Evolutionary conservation across 2,797 vertebrate species (phyloP), one percentile per base, ranked within the genome.

Genomic region (Hirundo rustica): DNA sequence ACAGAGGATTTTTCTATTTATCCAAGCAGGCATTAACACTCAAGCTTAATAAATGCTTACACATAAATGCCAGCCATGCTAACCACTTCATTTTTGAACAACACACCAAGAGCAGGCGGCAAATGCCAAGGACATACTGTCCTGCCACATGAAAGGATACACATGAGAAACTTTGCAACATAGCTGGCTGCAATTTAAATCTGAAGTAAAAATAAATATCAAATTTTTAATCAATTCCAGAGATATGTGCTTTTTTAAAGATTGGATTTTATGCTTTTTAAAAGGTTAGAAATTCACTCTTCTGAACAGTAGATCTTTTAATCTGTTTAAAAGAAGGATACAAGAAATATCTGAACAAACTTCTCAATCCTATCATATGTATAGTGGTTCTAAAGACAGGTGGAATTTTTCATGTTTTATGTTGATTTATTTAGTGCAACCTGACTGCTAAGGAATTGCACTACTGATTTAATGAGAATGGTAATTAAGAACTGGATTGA

Each of bases 101-200:
- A 94, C 85, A 71, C 73, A 96, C 84, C 73, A 95, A 95, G 30
- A 92, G 40, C 51, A 91, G 26, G 91, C 58, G 93, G 89, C 73
- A 92, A 93, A 96, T 88, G 95, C 96, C 96, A 97, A 97, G 95
- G 79, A 97, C 96, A 97, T 96, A 92, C 95, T 96, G 95, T 97
- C 88, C 93, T 78, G 51, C 91, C 93, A 95, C 95, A 97, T 96
- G 65, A 96, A 96, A 93, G 76, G 65, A 74, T 80, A 83, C 47
- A 55, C 51, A 77, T 45, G 32, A 91, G 86, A 91, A 94, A 94
- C 58, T 77, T 27, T 58, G 78, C 89, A 91, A 88, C 15, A 32
- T 67, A 84, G 91, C 9, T 19, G 3, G 67, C 95, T 92, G 84
- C 73, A 92, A 74, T 84, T 95, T 88, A 90, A 88, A 79, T 86